Base-by-base conservation (phyloP, 2,888 invertebrate genomes). In the Nephrocerus scutellatus region DNA sequence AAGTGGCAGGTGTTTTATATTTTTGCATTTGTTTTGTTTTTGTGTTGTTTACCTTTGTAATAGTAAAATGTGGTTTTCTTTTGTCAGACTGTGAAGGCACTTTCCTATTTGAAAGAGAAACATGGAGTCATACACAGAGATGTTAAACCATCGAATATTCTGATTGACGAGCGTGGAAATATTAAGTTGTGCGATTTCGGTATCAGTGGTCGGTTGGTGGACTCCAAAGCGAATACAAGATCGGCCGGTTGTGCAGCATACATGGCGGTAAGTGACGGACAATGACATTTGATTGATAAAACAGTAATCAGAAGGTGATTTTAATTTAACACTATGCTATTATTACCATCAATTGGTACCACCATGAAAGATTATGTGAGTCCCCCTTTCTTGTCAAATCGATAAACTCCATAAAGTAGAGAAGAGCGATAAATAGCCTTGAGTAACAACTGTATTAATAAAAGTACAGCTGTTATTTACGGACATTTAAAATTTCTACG, bases 181-280 rank as follows among this genome's bases (percentile, higher is more conserved):
- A 89, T 98, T 7, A 98, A 99, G 70, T 74, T 98, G 22, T 99
- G 98, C 73, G 98, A 99, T 77, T 98, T 98, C 74, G 98, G 98
- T 51, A 98, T 98, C 66, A 96, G 96, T 64, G 98, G 97, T 14
- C 80, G 93, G 44, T 76, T 98, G 45, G 96, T 97, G 22, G 96
- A 97, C 74, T 97, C 96, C 32, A 93, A 95, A 74, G 97, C 96
- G 4, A 92, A 91, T 70, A 96, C 96, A 14, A 75, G 93, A 60
- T 92, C 90, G 65, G 95, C 92, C 4, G 97, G 96, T 26, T 97
- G 96, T 72, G 93, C 95, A n/a, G 96, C 95, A 2, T 98, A 97
- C 59, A 92, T 97, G 93, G 95, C 97, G 56, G 95, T 95, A 67
- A 77, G 80, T 76, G 49, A 24, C 6, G 15, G 23, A 16, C n/a